A percentile compares a stretch with the other conserved stretches of the same genome.
Evolutionary conservation across 92 coral and sea anemone species (phyloP).

Genomic region (Phenganax stokvisi): DNA sequence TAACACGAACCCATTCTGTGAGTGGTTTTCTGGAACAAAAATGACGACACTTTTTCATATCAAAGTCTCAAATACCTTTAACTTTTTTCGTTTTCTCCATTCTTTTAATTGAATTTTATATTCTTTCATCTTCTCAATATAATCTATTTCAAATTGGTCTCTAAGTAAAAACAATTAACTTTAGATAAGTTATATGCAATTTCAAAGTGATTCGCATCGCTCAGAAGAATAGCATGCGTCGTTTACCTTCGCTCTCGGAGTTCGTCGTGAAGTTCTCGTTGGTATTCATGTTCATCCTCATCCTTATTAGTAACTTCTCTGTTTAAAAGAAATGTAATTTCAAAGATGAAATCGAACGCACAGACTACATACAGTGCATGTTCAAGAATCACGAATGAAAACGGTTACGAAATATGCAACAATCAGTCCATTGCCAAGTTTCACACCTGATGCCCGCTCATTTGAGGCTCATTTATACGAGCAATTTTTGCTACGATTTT

Average conservation of each 20-base stretch:
- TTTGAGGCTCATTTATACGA: too few species aligned
- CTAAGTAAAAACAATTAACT: slow-evolving; percentile 27
- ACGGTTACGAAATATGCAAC: too few species aligned
- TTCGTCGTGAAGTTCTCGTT: slow-evolving; percentile 73
- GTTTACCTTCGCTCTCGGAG: slow-evolving; percentile 71
- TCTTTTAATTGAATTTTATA: slow-evolving; percentile 70
- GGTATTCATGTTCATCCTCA: slow-evolving; percentile 60
- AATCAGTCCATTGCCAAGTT: neutral
- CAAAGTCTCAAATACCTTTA: slow-evolving; percentile 48
- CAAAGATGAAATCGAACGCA: too few species aligned
- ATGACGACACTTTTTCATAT: too few species aligned
- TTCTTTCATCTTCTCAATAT: slow-evolving; percentile 51
- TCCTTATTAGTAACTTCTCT: slow-evolving; percentile 66
- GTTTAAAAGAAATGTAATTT: neutral
- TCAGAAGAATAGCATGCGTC: neutral
- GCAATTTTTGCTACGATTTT: too few species aligned
- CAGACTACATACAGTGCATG: too few species aligned
- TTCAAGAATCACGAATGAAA: too few species aligned
- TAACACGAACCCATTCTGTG: neutral
- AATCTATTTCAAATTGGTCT: slow-evolving; percentile 64
- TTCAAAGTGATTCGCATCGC: neutral
- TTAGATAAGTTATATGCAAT: neutral
- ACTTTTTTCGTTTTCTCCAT: slow-evolving; percentile 78
- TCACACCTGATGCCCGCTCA: too few species aligned
- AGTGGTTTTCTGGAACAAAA: neutral